A percentile compares a stretch with the other conserved stretches of the same genome.
phyloP scores from a whole-genome alignment of 1,140 invertebrate genomes.

The Lasioglossum albipes region DNA sequence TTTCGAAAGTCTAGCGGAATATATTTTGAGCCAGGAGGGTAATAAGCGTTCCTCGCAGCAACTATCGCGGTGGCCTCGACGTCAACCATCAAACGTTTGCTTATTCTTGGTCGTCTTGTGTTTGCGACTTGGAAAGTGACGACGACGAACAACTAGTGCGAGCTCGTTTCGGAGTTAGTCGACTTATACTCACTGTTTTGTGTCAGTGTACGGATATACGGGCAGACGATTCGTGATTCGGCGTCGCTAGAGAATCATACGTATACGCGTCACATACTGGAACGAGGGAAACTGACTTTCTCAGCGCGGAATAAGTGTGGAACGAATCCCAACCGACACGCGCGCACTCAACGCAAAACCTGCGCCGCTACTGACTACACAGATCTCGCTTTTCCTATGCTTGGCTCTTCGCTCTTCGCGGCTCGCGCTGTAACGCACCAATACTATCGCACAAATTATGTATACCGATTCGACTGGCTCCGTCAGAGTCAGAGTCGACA shows the following conservation, averaged over 20 bases:
- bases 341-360: constrained; percentile 17
- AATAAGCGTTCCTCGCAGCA: neutral
- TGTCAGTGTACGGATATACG: neutral
- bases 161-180: too few species aligned
- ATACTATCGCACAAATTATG: neutral
- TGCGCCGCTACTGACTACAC: constrained; percentile 32
- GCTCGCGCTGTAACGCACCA: constrained; percentile 1
- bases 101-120: too few species aligned
- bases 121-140: too few species aligned
- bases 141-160: too few species aligned
- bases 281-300: neutral
- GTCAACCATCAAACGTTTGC: neutral
- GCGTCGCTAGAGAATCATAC: neutral
- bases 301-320: neutral
- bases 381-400: neutral
- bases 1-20: too few species aligned
- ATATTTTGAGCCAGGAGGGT: constrained; percentile 5
- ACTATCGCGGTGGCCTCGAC: neutral
- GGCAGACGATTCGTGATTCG: neutral
- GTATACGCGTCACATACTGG: constrained; percentile 14
- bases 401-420: constrained; percentile 13
- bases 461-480: too few species aligned
- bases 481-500: too few species aligned
- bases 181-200: constrained; percentile 4
- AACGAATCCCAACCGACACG: neutral